These are phyloP conservation scores for Laticauda colubrina DNA, from an alignment of 2,113 vertebrate species.

Conservation along the genomic window DNA sequence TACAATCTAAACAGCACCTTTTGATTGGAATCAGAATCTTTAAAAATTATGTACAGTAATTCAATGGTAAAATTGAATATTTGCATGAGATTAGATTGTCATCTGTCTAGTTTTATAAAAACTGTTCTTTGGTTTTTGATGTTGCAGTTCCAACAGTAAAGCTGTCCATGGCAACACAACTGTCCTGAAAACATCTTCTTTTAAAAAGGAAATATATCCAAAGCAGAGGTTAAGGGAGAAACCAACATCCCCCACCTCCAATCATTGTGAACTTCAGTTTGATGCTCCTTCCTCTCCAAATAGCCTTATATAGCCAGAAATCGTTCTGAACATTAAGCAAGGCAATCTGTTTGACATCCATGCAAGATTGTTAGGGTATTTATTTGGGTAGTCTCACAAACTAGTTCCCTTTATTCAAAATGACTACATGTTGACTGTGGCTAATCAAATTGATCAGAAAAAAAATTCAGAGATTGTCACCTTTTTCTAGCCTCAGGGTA, in stretches of 20 bases:
- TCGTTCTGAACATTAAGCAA: neutral
- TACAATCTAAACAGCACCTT: conserved; percentile 40
- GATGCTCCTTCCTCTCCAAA: neutral
- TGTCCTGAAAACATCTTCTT: conserved; percentile 8
- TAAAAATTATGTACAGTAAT: neutral
- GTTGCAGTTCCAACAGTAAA: conserved; percentile 36
- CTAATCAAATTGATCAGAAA: neutral
- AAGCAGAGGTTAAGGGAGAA: conserved; percentile 18
- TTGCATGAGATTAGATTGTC: conserved; percentile 32
- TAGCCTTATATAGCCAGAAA: neutral
- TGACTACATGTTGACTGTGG: neutral
- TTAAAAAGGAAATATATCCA: conserved; percentile 49
- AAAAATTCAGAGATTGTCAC: neutral
- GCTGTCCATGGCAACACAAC: conserved; percentile 23
- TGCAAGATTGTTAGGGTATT: neutral
- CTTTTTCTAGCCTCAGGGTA: neutral
- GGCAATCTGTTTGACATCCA: neutral
- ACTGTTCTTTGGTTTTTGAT: conserved; percentile 25
- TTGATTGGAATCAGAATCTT: conserved; percentile 37
- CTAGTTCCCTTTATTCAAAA: neutral
- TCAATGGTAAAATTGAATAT: conserved; percentile 29
- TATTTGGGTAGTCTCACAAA: neutral
- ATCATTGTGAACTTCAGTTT: neutral
- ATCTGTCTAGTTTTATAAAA: conserved; percentile 26
- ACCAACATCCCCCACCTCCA: neutral